Percentiles rank a stretch among this genome's conserved stretches.
Evolutionary conservation across 1,140 invertebrate species (phyloP).

Genomic region (Drosophila azteca): DNA sequence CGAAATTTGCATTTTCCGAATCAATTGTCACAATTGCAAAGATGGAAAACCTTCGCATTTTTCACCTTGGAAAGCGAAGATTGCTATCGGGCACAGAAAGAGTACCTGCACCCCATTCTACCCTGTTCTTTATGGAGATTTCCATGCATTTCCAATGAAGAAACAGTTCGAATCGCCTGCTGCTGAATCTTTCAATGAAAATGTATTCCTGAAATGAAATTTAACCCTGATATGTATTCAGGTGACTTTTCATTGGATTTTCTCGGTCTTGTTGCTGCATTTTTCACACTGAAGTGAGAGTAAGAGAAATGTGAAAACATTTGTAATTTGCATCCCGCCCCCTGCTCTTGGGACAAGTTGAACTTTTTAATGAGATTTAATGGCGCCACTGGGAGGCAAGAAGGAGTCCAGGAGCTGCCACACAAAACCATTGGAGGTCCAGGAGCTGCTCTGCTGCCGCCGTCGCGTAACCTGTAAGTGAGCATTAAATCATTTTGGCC

Average conservation of each 20-base stretch:
- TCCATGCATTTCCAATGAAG: too few relatives aligned
- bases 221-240: constrained; percentile 35
- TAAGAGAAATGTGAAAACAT: constrained; percentile 61
- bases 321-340: constrained; percentile 65
- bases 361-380: constrained; percentile 81
- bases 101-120: too few relatives aligned
- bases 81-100: constrained; percentile 30
- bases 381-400: constrained; percentile 66
- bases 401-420: constrained; percentile 41
- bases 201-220: neutral
- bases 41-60: constrained; percentile 25
- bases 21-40: too few relatives aligned
- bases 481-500: constrained; percentile 74
- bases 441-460: constrained; percentile 32
- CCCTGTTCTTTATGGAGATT: too few relatives aligned
- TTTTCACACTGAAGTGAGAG: constrained; percentile 2
- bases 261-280: constrained; percentile 37
- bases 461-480: constrained; percentile 54
- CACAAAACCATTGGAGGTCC: constrained; percentile 10
- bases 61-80: constrained; percentile 48
- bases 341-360: constrained; percentile 14
- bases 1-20: too few relatives aligned
- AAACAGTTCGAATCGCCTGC: too few relatives aligned
- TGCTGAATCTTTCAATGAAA: constrained; percentile 25
- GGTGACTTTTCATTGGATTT: constrained; percentile 33